A percentile compares a stretch with the other conserved stretches of the same genome.
Conservation (phyloP, 2,888 invertebrate species). For the Pandemis heparana region DNA sequence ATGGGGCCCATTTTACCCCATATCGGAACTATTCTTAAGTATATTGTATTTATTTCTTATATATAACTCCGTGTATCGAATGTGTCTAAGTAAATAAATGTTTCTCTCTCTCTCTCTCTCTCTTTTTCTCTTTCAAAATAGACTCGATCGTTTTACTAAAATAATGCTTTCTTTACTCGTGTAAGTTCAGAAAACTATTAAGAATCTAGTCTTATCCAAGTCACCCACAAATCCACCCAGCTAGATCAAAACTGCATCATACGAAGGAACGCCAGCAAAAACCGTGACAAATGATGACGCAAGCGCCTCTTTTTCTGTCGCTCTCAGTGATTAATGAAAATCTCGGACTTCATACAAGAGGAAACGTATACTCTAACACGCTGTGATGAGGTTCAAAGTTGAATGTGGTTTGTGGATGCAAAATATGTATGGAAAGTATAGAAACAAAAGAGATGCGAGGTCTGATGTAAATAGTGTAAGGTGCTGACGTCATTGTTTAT, state of each 20-base stretch:
- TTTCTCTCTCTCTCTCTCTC: too few species aligned
- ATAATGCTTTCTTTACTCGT: too few species aligned
- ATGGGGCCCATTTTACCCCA: too few species aligned
- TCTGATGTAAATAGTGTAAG: background rate
- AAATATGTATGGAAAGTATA: background rate
- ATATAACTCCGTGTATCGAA: too few species aligned
- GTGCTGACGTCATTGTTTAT: background rate
- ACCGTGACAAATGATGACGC: conserved; percentile 11
- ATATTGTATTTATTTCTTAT: too few species aligned
- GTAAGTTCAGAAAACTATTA: background rate
- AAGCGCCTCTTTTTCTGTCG: conserved; percentile 1
- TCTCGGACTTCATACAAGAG: background rate
- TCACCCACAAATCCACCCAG: background rate
- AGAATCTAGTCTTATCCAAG: background rate
- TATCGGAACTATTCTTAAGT: too few species aligned
- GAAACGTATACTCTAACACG: background rate
- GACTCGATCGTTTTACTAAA: too few species aligned
- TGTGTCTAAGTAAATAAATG: too few species aligned
- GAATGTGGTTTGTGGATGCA: background rate
- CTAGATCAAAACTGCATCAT: conserved; percentile 11
- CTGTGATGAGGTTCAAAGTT: background rate
- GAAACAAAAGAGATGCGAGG: too few species aligned
- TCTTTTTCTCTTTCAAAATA: too few species aligned
- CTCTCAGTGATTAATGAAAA: conserved; percentile 14
- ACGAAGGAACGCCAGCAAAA: conserved; percentile 1